phyloP scores from a whole-genome alignment of 2,888 invertebrate species.

The Malachius bipustulatus region DNA sequence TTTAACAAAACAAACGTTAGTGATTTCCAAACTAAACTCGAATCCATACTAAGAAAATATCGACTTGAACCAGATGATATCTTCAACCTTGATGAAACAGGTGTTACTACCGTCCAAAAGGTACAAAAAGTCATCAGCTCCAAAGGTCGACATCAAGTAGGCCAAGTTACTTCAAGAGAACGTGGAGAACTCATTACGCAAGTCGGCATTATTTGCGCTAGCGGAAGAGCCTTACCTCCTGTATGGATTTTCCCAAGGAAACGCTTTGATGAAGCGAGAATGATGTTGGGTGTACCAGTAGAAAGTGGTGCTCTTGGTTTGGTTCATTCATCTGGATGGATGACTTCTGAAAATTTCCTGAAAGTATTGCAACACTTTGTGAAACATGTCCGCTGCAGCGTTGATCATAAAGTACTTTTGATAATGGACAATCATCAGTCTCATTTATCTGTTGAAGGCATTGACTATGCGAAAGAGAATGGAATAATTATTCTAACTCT shows the following conservation, averaged over 20 bases:
- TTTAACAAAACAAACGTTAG: no score
- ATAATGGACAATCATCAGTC: slow-evolving; percentile 20
- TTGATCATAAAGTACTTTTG: slow-evolving; percentile 14
- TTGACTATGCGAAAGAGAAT: slow-evolving; percentile 16
- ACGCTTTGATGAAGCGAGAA: not conserved
- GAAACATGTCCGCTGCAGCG: slow-evolving; percentile 5
- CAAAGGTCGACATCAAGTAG: no score
- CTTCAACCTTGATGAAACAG: no score
- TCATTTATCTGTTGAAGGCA: slow-evolving; percentile 15
- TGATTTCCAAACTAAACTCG: no score
- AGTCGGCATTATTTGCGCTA: no score
- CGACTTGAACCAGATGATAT: no score
- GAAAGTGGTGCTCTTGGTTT: slow-evolving; percentile 6
- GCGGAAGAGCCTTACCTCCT: slow-evolving; percentile 6
- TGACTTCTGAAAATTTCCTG: slow-evolving; percentile 12
- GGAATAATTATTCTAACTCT: slow-evolving; percentile 17
- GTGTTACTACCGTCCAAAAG: no score
- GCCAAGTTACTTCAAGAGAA: no score
- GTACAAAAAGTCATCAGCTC: no score
- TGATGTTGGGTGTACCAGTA: slow-evolving; percentile 4
- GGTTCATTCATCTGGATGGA: slow-evolving; percentile 9
- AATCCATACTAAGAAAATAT: no score
- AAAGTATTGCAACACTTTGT: slow-evolving; percentile 18
- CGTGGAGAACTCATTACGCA: no score
- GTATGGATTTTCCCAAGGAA: slow-evolving; percentile 7